A percentile compares a stretch with the other conserved stretches of the same genome.
phyloP scores from a whole-genome alignment of 2,888 invertebrate genomes.

The Amorpha juglandis region DNA sequence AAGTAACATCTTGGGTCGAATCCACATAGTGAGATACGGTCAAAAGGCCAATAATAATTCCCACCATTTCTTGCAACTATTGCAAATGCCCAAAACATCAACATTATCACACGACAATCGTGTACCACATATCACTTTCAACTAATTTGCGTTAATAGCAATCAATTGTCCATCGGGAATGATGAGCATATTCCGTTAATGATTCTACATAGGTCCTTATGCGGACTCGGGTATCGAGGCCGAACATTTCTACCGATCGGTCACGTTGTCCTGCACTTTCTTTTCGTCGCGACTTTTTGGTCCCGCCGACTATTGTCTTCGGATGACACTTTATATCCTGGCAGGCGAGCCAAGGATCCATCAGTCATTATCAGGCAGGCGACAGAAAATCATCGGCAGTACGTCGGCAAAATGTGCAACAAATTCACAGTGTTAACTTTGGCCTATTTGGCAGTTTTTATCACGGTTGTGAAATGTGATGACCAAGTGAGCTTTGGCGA shows the following conservation, averaged over 20 bases:
- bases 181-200: constrained; percentile 59
- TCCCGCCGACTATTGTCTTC: constrained; percentile 75
- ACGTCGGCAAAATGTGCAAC: constrained; percentile 62
- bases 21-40: too few relatives aligned
- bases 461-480: constrained; percentile 67
- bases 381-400: constrained; percentile 50
- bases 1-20: too few relatives aligned
- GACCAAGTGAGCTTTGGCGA: constrained; percentile 53
- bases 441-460: constrained; percentile 65
- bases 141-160: constrained; percentile 59
- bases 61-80: too few relatives aligned
- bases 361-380: constrained; percentile 71
- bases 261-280: constrained; percentile 82
- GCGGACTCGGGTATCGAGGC: constrained; percentile 64
- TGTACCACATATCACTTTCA: constrained; percentile 56
- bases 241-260: constrained; percentile 71
- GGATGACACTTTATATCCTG: constrained; percentile 81
- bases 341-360: constrained; percentile 59
- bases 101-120: not conserved
- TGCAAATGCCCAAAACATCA: not conserved
- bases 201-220: constrained; percentile 74
- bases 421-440: constrained; percentile 67
- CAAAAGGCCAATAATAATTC: too few relatives aligned
- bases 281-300: constrained; percentile 74
- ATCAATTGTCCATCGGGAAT: constrained; percentile 70